Conservation (phyloP, 2,888 invertebrate species). For the Cheilosia soror region DNA sequence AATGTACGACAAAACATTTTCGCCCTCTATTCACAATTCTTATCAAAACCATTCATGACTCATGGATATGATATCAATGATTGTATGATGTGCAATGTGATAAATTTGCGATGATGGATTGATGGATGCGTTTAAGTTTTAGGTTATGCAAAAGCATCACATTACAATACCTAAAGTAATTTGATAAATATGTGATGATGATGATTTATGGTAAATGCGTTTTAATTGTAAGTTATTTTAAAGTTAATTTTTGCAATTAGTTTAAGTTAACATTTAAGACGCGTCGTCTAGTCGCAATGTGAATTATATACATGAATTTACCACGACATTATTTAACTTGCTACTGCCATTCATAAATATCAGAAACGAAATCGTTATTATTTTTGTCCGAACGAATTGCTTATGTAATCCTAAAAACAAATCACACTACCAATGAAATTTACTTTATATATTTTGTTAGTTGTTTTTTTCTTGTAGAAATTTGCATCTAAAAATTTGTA, state of each 20-base stretch:
- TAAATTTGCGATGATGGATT: conserved; percentile 42
- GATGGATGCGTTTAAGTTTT: too few species aligned
- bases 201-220: too few species aligned
- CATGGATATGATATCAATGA: conserved; percentile 27
- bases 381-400: conserved; percentile 20
- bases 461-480: conserved; percentile 64
- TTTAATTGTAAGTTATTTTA: background rate
- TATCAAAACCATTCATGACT: too few species aligned
- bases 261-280: conserved; percentile 54
- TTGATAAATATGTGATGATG: background rate
- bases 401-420: conserved; percentile 21
- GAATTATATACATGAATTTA: conserved; percentile 24
- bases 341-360: conserved; percentile 39
- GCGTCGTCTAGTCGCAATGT: conserved; percentile 6
- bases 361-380: background rate
- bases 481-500: conserved; percentile 69
- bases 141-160: too few species aligned
- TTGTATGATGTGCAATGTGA: conserved; percentile 10
- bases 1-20: too few species aligned
- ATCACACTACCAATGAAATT: conserved; percentile 61
- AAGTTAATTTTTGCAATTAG: background rate
- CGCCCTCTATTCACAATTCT: too few species aligned
- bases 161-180: background rate
- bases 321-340: background rate
- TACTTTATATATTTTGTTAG: conserved; percentile 1